These are phyloP conservation scores for Steatornis caripensis DNA, from an alignment of 2,113 vertebrate species.

Conservation along the genomic window DNA sequence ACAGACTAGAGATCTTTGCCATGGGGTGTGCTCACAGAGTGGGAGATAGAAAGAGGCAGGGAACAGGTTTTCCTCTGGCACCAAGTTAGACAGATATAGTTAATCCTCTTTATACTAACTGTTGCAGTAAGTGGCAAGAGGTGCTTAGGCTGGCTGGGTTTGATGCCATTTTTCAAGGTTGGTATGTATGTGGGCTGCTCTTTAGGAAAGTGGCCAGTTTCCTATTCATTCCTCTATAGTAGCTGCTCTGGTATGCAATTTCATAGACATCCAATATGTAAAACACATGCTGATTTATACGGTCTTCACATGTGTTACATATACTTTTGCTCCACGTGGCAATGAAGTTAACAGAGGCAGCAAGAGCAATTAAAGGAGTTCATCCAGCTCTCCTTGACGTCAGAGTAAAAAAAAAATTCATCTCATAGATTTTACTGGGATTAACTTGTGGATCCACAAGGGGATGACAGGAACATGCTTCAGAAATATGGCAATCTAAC, in stretches of 20 bases:
- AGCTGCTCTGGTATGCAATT: slow-evolving; percentile 19
- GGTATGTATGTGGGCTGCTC: neutral
- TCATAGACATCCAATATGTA: slow-evolving; percentile 13
- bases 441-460: neutral
- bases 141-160: neutral
- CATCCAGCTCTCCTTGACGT: neutral
- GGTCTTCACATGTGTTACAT: slow-evolving; percentile 22
- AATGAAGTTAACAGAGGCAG: slow-evolving; percentile 44
- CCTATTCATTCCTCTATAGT: neutral
- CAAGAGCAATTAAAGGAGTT: neutral
- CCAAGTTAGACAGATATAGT: fast-evolving
- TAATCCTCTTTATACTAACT: neutral
- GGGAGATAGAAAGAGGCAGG: neutral
- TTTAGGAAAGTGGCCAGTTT: neutral
- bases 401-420: neutral
- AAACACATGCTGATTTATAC: slow-evolving; percentile 48
- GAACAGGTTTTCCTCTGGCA: neutral
- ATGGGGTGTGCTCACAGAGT: neutral
- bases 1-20: neutral
- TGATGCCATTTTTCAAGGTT: neutral
- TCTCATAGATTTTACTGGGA: neutral
- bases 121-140: neutral
- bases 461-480: neutral
- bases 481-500: neutral
- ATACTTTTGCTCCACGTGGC: slow-evolving; percentile 57